Evolutionary conservation across 2,888 invertebrate species (phyloP).

Genomic region (Eupithecia centaureata): DNA sequence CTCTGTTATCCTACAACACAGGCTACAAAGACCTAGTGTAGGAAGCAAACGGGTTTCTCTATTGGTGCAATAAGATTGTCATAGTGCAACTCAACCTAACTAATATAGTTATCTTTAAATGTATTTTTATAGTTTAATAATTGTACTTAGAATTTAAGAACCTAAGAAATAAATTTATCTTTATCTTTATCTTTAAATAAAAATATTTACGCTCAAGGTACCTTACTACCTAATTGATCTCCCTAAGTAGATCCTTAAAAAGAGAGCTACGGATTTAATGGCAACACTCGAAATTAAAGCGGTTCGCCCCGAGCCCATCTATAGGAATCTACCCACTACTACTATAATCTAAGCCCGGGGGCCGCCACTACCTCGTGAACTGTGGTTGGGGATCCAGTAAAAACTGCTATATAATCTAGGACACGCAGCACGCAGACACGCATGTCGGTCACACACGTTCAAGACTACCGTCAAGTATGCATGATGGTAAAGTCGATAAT

Average conservation of each 20-base stretch:
- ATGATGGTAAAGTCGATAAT: neutral
- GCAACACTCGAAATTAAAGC: conserved; percentile 14
- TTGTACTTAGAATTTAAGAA: no score
- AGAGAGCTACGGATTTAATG: neutral
- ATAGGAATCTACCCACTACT: conserved; percentile 9
- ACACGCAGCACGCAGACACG: conserved; percentile 18
- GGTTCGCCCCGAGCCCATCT: conserved; percentile 8
- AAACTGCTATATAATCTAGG: conserved; percentile 28
- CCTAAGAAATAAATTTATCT: no score
- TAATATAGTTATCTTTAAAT: no score
- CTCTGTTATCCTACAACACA: no score
- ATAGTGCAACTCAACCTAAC: no score
- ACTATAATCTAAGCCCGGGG: conserved; percentile 17
- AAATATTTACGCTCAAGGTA: neutral
- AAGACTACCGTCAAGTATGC: neutral
- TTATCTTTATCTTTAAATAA: no score
- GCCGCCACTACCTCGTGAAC: neutral
- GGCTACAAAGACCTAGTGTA: no score
- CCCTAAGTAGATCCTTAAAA: neutral
- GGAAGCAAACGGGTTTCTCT: no score
- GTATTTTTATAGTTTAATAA: no score
- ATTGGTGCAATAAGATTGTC: no score
- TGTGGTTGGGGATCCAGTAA: conserved; percentile 13
- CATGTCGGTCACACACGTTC: neutral
- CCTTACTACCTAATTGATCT: neutral